A percentile compares a stretch with the other conserved stretches of the same genome.
Evolutionary conservation across 2,888 invertebrate genomes (phyloP).

Genomic region (Lacanobia oleracea): DNA sequence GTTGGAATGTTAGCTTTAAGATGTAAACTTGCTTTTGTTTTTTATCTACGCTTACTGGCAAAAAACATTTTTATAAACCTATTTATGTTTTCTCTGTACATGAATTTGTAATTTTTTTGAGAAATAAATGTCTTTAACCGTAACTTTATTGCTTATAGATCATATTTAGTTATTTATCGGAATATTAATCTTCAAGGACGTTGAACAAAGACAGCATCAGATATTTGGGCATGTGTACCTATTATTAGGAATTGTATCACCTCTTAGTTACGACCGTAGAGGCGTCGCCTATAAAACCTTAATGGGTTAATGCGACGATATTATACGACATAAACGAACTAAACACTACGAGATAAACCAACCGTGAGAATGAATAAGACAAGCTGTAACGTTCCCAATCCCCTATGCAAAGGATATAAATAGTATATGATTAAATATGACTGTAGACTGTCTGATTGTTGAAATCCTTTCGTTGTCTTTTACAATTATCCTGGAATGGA

Average conservation of each 20-base stretch:
- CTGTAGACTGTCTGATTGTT: neutral
- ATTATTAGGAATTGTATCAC: constrained; percentile 40
- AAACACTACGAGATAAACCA: neutral
- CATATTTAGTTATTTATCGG: neutral
- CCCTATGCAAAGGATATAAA: too few relatives aligned
- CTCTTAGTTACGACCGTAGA: constrained; percentile 36
- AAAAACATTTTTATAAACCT: too few relatives aligned
- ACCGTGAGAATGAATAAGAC: constrained; percentile 4
- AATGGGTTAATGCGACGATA: constrained; percentile 30
- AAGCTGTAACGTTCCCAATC: neutral
- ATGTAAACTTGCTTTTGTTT: too few relatives aligned
- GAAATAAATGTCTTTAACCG: too few relatives aligned
- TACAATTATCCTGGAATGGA: neutral
- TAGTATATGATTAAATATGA: neutral
- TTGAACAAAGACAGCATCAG: constrained; percentile 11
- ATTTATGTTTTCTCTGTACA: too few relatives aligned
- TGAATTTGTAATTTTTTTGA: too few relatives aligned
- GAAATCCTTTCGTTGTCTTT: neutral
- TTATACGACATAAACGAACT: constrained; percentile 28
- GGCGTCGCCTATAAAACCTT: constrained; percentile 44
- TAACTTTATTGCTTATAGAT: constrained; percentile 1
- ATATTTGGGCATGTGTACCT: constrained; percentile 21
- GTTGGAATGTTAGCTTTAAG: too few relatives aligned
- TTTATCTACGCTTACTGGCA: too few relatives aligned
- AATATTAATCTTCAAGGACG: constrained; percentile 16